phyloP scores from a whole-genome alignment of 2,797 vertebrate genomes.

The Lophura swinhoii region DNA sequence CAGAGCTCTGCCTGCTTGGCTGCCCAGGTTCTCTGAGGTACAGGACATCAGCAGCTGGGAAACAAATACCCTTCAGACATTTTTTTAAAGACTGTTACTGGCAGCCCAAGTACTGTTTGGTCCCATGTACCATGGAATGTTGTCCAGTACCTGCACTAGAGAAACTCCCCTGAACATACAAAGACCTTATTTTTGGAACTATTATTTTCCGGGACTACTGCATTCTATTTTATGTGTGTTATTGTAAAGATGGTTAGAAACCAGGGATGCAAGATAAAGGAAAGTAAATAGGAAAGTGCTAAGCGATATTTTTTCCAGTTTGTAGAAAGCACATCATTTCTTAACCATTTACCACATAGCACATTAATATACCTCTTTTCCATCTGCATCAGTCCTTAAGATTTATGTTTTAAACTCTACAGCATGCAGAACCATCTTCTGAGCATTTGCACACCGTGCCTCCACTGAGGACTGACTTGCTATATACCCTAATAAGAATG shows the following conservation, averaged over 20 bases:
- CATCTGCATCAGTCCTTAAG: neutral
- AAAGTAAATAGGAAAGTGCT: neutral
- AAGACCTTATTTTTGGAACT: neutral
- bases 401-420: neutral
- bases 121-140: neutral
- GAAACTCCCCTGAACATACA: neutral
- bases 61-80: neutral
- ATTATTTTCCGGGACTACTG: neutral
- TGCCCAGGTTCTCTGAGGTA: neutral
- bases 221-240: neutral
- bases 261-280: neutral
- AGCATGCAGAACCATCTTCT: neutral
- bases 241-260: neutral
- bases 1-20: neutral
- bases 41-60: neutral
- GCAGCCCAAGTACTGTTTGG: neutral
- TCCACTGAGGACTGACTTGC: neutral
- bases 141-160: neutral
- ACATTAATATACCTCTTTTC: neutral
- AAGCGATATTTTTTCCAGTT: neutral
- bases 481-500: neutral
- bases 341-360: neutral
- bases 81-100: neutral
- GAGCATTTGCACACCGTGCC: neutral
- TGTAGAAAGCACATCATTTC: neutral